These are phyloP conservation scores for Amitus sp. DNA, from an alignment of 2,888 invertebrate genomes.

Conservation along the genomic window DNA sequence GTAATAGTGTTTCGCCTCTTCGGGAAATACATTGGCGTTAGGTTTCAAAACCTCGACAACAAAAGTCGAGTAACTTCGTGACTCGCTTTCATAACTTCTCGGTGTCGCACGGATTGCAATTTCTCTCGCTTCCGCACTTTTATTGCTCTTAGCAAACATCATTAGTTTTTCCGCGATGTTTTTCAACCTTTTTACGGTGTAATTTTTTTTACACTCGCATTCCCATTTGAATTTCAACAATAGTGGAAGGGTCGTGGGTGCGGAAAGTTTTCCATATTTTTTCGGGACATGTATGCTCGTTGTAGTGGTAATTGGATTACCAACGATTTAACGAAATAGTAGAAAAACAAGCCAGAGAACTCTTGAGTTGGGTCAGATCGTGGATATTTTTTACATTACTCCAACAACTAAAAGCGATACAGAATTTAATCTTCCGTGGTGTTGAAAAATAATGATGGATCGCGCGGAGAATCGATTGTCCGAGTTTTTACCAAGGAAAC, in stretches of 20 bases:
- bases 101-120: neutral
- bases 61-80: conserved; percentile 5
- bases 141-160: conserved; percentile 3
- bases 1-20: neutral
- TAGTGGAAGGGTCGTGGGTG: too few species aligned
- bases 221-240: neutral
- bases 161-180: neutral
- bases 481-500: neutral
- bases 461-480: neutral
- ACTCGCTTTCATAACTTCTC: conserved; percentile 5
- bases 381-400: too few species aligned
- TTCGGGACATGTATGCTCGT: too few species aligned
- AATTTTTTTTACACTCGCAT: neutral
- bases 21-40: neutral
- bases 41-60: neutral
- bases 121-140: conserved; percentile 1
- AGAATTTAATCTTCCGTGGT: too few species aligned
- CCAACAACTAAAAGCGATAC: too few species aligned
- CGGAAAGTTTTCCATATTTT: too few species aligned
- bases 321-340: too few species aligned
- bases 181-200: neutral
- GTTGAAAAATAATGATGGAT: neutral
- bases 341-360: too few species aligned
- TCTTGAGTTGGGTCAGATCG: too few species aligned
- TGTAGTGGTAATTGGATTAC: too few species aligned